A percentile compares a stretch with the other conserved stretches of the same genome.
These are phyloP conservation scores for Trogon surrucura DNA, from an alignment of 2,113 vertebrate species.

Conservation along the genomic window DNA sequence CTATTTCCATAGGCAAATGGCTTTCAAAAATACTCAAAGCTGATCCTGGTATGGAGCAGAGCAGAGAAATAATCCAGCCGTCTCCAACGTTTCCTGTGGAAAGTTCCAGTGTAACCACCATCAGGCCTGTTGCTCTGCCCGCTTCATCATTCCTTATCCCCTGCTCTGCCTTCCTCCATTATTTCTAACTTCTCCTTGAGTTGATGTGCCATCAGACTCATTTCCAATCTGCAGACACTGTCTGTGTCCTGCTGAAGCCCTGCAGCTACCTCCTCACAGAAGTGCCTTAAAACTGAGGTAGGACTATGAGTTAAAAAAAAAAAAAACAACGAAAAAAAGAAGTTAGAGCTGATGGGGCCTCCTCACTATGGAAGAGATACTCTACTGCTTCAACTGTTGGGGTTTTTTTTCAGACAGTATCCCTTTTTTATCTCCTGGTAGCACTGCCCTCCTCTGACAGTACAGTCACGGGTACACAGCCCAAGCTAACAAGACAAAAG, in stretches of 20 bases:
- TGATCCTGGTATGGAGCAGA: not conserved
- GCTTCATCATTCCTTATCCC: not conserved
- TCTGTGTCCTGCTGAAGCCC: not conserved
- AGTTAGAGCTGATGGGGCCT: not conserved
- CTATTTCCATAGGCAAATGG: not conserved
- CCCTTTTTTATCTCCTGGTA: not conserved
- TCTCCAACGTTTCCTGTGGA: not conserved
- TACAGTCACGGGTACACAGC: not conserved
- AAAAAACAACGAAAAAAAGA: not conserved
- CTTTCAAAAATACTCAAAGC: not conserved
- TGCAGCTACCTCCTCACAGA: not conserved
- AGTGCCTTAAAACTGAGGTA: not conserved
- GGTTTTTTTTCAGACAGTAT: not conserved
- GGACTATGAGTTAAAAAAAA: not conserved
- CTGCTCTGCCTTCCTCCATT: not conserved
- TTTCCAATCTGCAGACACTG: not conserved
- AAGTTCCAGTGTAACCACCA: not conserved
- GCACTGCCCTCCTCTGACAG: not conserved
- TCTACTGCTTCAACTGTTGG: not conserved
- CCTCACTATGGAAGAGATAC: not conserved
- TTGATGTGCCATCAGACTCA: not conserved
- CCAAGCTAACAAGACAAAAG: not conserved
- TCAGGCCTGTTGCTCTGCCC: not conserved
- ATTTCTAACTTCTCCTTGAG: not conserved
- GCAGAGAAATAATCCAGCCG: fast-evolving